phyloP scores from a whole-genome alignment of 1,140 invertebrate species.

The Drosophila aff. region DNA sequence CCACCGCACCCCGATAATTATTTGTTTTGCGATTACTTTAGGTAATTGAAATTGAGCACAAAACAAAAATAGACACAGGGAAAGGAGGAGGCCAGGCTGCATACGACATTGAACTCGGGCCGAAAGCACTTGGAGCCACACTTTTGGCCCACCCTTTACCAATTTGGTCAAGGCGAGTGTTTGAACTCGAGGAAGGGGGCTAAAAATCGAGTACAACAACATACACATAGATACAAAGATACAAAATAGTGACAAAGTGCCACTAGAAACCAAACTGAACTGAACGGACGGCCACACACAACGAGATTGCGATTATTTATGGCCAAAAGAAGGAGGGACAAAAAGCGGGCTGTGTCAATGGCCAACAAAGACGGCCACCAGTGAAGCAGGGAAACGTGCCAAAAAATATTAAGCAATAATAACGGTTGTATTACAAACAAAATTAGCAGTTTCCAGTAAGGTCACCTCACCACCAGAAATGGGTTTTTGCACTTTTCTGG shows the following conservation, averaged over 20 bases:
- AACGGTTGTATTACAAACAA: slow-evolving; percentile 40
- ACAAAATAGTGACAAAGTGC: slow-evolving; percentile 66
- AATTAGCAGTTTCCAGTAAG: slow-evolving; percentile 49
- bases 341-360: slow-evolving; percentile 73
- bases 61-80: not conserved
- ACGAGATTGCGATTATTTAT: slow-evolving; percentile 68
- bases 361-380: slow-evolving; percentile 63
- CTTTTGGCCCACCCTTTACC: slow-evolving; percentile 40
- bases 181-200: slow-evolving; percentile 23
- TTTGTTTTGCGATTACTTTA: slow-evolving; percentile 28
- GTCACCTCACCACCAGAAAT: slow-evolving; percentile 28
- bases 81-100: slow-evolving; percentile 19
- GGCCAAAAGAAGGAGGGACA: slow-evolving; percentile 56
- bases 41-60: slow-evolving; percentile 40
- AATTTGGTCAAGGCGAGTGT: slow-evolving; percentile 71
- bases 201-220: slow-evolving; percentile 8
- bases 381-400: slow-evolving; percentile 51
- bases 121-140: slow-evolving; percentile 8
- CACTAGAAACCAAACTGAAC: slow-evolving; percentile 55
- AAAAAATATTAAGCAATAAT: slow-evolving; percentile 46
- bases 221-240: slow-evolving; percentile 22
- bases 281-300: slow-evolving; percentile 43
- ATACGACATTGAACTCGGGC: slow-evolving; percentile 70
- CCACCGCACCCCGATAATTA: slow-evolving; percentile 20
- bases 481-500: slow-evolving; percentile 26